phyloP scores from a whole-genome alignment of 2,797 vertebrate species.

The Aselliscus stoliczkanus region DNA sequence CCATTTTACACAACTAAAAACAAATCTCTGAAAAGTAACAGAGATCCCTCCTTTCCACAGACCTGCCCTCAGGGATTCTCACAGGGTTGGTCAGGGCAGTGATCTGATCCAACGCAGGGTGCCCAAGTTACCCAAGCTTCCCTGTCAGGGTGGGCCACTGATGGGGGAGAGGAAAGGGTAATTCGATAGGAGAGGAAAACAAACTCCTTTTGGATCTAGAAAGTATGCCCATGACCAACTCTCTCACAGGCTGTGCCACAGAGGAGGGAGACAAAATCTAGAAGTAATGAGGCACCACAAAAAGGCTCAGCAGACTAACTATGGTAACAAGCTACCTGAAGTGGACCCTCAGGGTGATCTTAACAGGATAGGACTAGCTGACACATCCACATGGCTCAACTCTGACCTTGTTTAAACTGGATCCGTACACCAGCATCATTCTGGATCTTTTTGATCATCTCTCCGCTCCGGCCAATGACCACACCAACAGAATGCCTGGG shows the following conservation, averaged over 20 bases:
- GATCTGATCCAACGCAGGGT: background rate
- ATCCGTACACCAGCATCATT: conserved; percentile 95
- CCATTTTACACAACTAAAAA: background rate
- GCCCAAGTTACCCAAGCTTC: background rate
- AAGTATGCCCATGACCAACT: background rate
- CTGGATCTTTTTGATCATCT: conserved; percentile 99
- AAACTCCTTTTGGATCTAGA: background rate
- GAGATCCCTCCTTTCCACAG: background rate
- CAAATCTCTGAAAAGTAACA: background rate
- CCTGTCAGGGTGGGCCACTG: too few species aligned
- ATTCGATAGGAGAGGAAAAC: background rate
- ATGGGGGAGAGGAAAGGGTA: background rate
- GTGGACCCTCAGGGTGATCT: background rate
- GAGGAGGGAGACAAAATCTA: background rate
- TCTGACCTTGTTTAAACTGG: conserved; percentile 96
- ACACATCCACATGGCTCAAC: background rate
- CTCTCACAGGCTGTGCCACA: rapidly evolving
- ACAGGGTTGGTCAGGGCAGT: background rate
- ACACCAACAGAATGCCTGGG: conserved; percentile 96
- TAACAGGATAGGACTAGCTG: background rate
- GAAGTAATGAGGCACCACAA: rapidly evolving
- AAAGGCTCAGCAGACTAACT: background rate
- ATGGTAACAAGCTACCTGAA: background rate
- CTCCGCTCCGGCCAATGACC: conserved; percentile 93
- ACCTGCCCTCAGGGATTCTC: background rate